Base-by-base conservation (phyloP, 30 jellyfish, hydroid and myxozoan genomes). In the Hydractinia echinata region DNA sequence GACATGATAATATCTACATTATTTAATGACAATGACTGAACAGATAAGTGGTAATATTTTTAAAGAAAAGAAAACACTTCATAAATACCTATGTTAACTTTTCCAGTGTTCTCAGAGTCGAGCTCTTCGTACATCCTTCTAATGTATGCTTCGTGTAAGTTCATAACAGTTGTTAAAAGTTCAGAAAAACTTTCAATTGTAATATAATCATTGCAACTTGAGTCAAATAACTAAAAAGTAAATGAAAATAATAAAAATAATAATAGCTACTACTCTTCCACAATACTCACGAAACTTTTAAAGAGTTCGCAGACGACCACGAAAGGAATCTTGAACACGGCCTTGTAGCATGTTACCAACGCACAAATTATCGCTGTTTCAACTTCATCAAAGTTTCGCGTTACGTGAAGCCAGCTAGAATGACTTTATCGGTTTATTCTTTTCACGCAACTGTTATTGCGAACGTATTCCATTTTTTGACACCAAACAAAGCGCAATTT, bases 141-240 rank as follows among this genome's bases (percentile, higher is more conserved):
- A 5, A 50, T 74, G 66, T 20, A 74, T 50, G 76, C 51, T 9
- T 52, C 70, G n/a, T 58, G 68, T 50, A 74, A 58, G 15, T 74
- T 51, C 83, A 74, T 20, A 18, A 58, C 48, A 74, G 15, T 74
- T 52, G n/a, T 30, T 15, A 74, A 67, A 13, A 74, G 21, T 8
- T 20, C 20, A 55, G 83, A 74, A 49, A 74, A 74, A 74, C 61
- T 55, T 49, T 54, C 72, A 49, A 48, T 4, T 16, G 83, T 74
- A 11, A 74, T 13, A 74, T 49, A 74, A 30, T 67, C 83, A 8
- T 74, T 58, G 20, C 54, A 66, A 16, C 54, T 67, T 8, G 51
- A 5, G 20, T 50, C 83, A 55, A 74, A 15, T 58, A 74, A 49
- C 83, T 74, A 50, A 51, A 74, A n/a, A 54, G 53, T 44, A 54